Evolutionary conservation across 2,113 vertebrate genomes (phyloP), one percentile per base, ranked within the genome.

Genomic region (Gopherus evgoodei): DNA sequence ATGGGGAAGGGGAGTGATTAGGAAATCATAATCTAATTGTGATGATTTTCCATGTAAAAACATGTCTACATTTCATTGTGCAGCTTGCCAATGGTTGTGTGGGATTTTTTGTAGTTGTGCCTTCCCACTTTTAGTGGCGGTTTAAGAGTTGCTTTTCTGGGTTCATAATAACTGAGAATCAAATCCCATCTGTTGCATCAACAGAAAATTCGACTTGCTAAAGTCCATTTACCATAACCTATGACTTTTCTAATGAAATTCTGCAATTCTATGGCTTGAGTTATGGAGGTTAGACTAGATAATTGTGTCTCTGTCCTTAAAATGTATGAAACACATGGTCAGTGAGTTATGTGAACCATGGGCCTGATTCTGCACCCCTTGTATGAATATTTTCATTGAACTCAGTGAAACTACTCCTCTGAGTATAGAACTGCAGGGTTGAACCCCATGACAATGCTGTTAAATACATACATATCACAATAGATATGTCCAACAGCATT

Each of bases 341-440:
- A 91, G 35, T 0, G 3, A 65, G 12, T 4, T 84, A 3, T 65
- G 83, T 81, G 84, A 90, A 62, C 10, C 9, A n/a, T 57, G 22
- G 65, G 8, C 11, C 14, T 19, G 0, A 22, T 96, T 87, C 91
- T 79, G 22, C 50, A 87, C 27, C 31, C 13, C 8, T 29, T 22
- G 53, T 53, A 87, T 93, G 22, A 27, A 24, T 87, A 7, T 82
- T 95, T 90, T 42, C 52, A 19, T 7, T 44, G 24, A 76, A 69
- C 0, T 1, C 8, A 5, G 31, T 84, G 47, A 72, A 53, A 75
- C 29, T 75, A 0, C 7, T 91, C 21, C 38, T 27, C n/a, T 13
- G 22, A 47, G 31, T 0, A 0, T 53, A 90, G 72, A 87, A 19
- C 5, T 0, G 0, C 19, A 75, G 86, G 8, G 69, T 79, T 50